These are phyloP conservation scores for Cyphomyrus discorhynchus DNA, from an alignment of 2,113 vertebrate species.

Conservation along the genomic window DNA sequence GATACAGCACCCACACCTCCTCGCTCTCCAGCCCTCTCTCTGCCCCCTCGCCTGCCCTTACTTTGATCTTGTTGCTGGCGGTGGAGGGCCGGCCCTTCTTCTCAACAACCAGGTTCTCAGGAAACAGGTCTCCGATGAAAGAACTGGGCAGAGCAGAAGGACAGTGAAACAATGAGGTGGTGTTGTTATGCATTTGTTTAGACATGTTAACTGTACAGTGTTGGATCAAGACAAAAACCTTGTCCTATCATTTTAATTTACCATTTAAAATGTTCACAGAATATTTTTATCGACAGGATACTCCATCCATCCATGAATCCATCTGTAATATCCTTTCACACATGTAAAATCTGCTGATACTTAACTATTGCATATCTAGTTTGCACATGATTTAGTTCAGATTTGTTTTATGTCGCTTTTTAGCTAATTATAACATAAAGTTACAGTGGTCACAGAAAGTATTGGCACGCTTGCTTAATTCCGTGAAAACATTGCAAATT, in stretches of 20 bases:
- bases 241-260: neutral
- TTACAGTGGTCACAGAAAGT: neutral
- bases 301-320: neutral
- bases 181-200: neutral
- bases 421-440: neutral
- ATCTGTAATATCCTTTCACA: neutral
- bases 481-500: neutral
- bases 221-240: neutral
- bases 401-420: neutral
- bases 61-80: conserved; percentile 68
- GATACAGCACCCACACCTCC: neutral
- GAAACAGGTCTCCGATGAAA: conserved; percentile 64
- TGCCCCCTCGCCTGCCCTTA: conserved; percentile 25
- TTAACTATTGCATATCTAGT: neutral
- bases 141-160: conserved; percentile 39
- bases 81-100: conserved; percentile 67
- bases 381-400: neutral
- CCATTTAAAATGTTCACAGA: neutral
- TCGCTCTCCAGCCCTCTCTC: neutral
- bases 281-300: neutral
- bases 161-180: neutral
- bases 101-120: conserved; percentile 66
- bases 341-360: neutral
- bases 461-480: neutral
- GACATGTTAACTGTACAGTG: neutral